Conservation (phyloP, 2,888 invertebrate genomes). For the Bellardia pandia region DNA sequence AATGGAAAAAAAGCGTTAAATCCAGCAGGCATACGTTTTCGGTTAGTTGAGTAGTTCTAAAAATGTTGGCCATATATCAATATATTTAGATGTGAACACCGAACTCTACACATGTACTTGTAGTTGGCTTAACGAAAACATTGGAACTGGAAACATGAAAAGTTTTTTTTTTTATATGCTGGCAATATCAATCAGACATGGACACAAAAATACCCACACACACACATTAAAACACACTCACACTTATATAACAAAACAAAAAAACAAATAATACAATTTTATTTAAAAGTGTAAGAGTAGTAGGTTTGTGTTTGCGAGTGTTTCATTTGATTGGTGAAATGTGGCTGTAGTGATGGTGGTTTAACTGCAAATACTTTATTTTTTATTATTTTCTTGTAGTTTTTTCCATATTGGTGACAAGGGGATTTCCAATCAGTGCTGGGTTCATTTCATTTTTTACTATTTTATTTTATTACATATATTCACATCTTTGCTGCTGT, state of each 20-base stretch:
- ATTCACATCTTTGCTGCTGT: background rate
- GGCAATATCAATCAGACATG: background rate
- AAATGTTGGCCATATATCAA: conserved; percentile 21
- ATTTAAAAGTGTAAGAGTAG: background rate
- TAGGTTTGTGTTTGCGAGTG: background rate
- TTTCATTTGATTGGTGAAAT: conserved; percentile 41
- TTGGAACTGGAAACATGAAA: conserved; percentile 13
- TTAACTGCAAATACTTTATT: conserved; percentile 26
- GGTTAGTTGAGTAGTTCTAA: conserved; percentile 30
- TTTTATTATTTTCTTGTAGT: conserved; percentile 29
- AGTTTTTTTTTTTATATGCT: conserved; percentile 15
- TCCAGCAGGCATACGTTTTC: conserved; percentile 22
- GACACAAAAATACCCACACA: background rate
- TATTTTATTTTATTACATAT: conserved; percentile 28
- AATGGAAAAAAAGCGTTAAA: conserved; percentile 5
- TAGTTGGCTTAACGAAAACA: conserved; percentile 4
- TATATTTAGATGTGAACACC: conserved; percentile 4
- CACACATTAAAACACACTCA: background rate
- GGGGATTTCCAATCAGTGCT: conserved; percentile 57
- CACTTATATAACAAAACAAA: background rate
- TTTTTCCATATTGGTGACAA: conserved; percentile 38
- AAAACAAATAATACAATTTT: conserved; percentile 23
- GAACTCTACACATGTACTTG: background rate
- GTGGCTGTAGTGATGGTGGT: conserved; percentile 39
- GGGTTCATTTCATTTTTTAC: conserved; percentile 4